Evolutionary conservation across 1,140 invertebrate genomes (phyloP), one percentile per base, ranked within the genome.

Genomic region (Lithobius niger): DNA sequence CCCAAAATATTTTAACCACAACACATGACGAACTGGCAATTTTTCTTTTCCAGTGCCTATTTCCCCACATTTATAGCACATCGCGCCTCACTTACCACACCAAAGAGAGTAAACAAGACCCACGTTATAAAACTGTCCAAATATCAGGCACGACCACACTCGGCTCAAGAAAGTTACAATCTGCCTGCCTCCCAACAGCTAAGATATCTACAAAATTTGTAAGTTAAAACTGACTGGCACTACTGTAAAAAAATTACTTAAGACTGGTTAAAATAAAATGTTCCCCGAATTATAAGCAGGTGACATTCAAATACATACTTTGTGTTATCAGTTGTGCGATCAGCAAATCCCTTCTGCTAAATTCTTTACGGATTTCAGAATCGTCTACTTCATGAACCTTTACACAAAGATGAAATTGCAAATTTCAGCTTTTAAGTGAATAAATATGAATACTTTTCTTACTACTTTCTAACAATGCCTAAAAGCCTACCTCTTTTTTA

Each of bases 271-370:
- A n/a, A 36, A n/a, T 36, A n/a, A 6, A 36, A 10, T 36, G 31
- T 36, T 36, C n/a, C 28, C 16, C 2, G 2, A 36, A 27, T 50
- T 45, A 13, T 50, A 49, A 54, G 50, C 18, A 50, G 53, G 52
- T 31, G n/a, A 42, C 43, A 57, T 6, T 44, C 51, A 59, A 61
- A 50, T 25, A 69, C 74, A 69, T 77, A 87, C 85, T 89, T 73
- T 93, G 87, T 47, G 84, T 81, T 48, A 92, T 82, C 16, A 94
- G 77, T 70, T 92, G 88, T 10, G 84, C 81, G 61, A 93, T 88
- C 2, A 88, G 71, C 57, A 86, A 74, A 67, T 92, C 88, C 58
- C 86, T 76, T 67, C 84, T 85, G 43, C 79, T 79, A 36, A 89
- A 69, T 65, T 88, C 85, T 62, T 81, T 82, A 57, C 80, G 75